Evolutionary conservation across 2,888 invertebrate genomes (phyloP).

Genomic region (Dicycla oo): DNA sequence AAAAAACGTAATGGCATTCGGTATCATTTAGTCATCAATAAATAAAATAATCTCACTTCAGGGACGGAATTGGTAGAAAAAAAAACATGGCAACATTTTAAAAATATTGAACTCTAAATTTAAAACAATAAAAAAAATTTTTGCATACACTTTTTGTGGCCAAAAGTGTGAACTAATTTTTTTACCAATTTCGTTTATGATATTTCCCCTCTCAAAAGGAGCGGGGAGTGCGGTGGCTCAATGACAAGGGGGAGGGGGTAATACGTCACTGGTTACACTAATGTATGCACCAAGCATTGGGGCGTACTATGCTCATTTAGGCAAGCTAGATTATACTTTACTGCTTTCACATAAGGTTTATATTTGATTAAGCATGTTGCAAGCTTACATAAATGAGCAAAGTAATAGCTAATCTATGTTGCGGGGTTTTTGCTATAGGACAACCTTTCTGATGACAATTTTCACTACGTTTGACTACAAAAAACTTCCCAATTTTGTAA

Average conservation of each 20-base stretch:
- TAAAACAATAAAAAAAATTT: not conserved
- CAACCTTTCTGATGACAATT: conserved; percentile 73
- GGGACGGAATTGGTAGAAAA: conserved; percentile 76
- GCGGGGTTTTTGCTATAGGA: conserved; percentile 69
- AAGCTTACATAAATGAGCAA: conserved; percentile 78
- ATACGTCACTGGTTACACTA: conserved; percentile 79
- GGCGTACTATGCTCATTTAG: conserved; percentile 80
- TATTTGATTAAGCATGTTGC: conserved; percentile 34
- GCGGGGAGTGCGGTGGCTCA: conserved; percentile 69
- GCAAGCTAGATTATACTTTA: conserved; percentile 48
- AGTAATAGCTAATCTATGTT: conserved; percentile 76
- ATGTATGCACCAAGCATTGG: conserved; percentile 81
- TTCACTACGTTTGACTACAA: conserved; percentile 29
- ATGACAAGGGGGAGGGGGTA: conserved; percentile 69
- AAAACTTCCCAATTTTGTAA: conserved; percentile 22
- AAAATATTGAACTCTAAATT: not conserved
- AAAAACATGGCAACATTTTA: not conserved
- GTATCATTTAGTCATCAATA: conserved; percentile 73
- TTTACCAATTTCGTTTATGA: conserved; percentile 74
- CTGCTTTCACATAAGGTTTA: conserved; percentile 44
- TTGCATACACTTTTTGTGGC: conserved; percentile 31
- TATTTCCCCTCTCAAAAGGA: conserved; percentile 60
- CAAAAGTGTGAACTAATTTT: conserved; percentile 35
- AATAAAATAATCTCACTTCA: conserved; percentile 87
- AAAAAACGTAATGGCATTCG: conserved; percentile 48